Percentiles rank a stretch among this genome's conserved stretches.
Evolutionary conservation across 2,113 vertebrate species (phyloP).

Genomic region (Hyaena hyaena): DNA sequence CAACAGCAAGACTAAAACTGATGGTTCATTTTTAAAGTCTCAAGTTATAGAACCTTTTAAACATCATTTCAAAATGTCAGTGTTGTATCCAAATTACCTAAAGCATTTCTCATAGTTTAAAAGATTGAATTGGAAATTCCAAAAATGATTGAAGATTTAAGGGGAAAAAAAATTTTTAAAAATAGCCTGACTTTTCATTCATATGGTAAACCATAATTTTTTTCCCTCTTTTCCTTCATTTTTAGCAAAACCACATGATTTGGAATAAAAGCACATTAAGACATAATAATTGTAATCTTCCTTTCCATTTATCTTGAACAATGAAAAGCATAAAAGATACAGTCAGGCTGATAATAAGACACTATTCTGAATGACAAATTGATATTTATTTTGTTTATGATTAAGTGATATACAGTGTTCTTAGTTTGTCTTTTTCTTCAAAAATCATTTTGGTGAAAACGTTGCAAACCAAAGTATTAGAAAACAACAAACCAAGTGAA

Average conservation of each 20-base stretch:
- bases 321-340: not conserved
- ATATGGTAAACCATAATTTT: not conserved
- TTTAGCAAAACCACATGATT: not conserved
- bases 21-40: constrained; percentile 65
- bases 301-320: not conserved
- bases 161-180: not conserved
- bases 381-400: not conserved
- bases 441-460: not conserved
- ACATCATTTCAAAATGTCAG: constrained; percentile 63
- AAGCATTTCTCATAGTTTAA: constrained; percentile 38
- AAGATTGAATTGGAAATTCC: constrained; percentile 1
- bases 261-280: not conserved
- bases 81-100: constrained; percentile 41
- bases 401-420: not conserved
- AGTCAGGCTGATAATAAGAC: not conserved
- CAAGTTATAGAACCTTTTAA: constrained; percentile 24
- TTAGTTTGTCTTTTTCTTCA: not conserved
- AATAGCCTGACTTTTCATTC: not conserved
- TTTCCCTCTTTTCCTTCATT: not conserved
- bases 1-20: constrained; percentile 57
- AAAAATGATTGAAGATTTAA: constrained; percentile 16
- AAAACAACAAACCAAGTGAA: not conserved
- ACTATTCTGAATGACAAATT: not conserved
- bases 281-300: not conserved
- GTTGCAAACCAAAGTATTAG: not conserved